Evolutionary conservation across 2,888 invertebrate species (phyloP).

Genomic region (Sinentomon sp.): DNA sequence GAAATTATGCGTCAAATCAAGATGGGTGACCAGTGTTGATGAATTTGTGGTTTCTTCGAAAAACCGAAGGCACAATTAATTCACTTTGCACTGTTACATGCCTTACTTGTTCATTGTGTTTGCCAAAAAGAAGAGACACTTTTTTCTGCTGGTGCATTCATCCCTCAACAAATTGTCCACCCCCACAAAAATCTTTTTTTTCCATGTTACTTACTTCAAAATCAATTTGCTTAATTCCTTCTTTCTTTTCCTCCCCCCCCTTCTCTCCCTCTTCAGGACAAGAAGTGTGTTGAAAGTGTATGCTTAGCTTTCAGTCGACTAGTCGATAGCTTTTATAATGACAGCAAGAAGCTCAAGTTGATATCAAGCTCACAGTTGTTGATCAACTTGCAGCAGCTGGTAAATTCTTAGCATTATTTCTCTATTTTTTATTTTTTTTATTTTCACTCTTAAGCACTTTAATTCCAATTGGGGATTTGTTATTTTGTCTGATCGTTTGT

Average conservation of each 20-base stretch:
- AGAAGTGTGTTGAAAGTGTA: conserved; percentile 90
- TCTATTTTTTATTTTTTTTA: conserved; percentile 2
- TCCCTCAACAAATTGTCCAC: too few species aligned
- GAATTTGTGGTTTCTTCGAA: too few species aligned
- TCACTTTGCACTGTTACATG: too few species aligned
- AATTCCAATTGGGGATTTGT: too few species aligned
- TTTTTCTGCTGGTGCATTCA: too few species aligned
- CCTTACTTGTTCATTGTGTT: too few species aligned
- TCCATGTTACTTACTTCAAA: conserved; percentile 1
- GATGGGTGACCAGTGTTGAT: too few species aligned
- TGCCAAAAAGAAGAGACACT: too few species aligned
- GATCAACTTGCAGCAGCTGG: conserved; percentile 73
- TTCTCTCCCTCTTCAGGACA: conserved; percentile 52
- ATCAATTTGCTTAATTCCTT: neutral
- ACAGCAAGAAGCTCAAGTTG: conserved; percentile 66
- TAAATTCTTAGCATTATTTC: conserved; percentile 24
- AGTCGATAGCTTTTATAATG: conserved; percentile 84
- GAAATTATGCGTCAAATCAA: too few species aligned
- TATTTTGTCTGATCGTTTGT: too few species aligned
- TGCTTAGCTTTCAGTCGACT: conserved; percentile 86
- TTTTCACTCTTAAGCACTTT: neutral
- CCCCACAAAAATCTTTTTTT: conserved; percentile 1
- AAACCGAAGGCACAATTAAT: too few species aligned
- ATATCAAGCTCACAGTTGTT: conserved; percentile 74
- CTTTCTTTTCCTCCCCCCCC: neutral